Conservation (phyloP, 37 sponge, comb jelly and placozoan genomes). For the Cladorhizidae sp. region DNA sequence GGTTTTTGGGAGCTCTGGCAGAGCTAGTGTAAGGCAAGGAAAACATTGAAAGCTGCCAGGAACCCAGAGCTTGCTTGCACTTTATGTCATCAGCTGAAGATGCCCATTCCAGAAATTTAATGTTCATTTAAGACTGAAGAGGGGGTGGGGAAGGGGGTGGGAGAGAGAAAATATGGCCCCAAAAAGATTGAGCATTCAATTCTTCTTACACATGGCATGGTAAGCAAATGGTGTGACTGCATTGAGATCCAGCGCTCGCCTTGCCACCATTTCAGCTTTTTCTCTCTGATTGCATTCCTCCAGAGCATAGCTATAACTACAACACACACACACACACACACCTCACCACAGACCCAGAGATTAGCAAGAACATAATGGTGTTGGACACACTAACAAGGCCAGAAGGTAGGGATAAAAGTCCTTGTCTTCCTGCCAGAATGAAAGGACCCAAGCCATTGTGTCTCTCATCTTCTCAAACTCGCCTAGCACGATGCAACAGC, state of each 20-base stretch:
- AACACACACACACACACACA: not conserved
- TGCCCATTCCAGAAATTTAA: not conserved
- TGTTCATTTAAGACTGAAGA: not conserved
- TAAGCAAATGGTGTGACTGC: constrained; percentile 44
- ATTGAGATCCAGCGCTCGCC: constrained; percentile 34
- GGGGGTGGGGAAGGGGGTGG: no score
- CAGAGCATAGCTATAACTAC: constrained; percentile 53
- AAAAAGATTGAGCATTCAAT: no score
- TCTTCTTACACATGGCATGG: constrained; percentile 40
- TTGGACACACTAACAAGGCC: constrained; percentile 38
- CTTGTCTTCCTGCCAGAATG: constrained; percentile 55
- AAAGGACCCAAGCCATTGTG: constrained; percentile 27
- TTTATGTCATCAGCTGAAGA: no score
- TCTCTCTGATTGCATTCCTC: constrained; percentile 38
- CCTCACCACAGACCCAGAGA: not conserved
- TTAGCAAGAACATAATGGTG: not conserved
- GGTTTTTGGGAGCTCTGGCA: no score
- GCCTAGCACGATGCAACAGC: constrained; percentile 30
- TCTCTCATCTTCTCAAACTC: constrained; percentile 62
- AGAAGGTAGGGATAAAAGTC: constrained; percentile 49
- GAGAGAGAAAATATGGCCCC: no score
- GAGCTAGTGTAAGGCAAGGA: no score
- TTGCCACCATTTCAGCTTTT: constrained; percentile 48
- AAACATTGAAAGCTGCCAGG: no score
- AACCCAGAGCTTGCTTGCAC: no score